Conservation (phyloP, 2,113 vertebrate genomes). For the Lagenorhynchus albirostris region DNA sequence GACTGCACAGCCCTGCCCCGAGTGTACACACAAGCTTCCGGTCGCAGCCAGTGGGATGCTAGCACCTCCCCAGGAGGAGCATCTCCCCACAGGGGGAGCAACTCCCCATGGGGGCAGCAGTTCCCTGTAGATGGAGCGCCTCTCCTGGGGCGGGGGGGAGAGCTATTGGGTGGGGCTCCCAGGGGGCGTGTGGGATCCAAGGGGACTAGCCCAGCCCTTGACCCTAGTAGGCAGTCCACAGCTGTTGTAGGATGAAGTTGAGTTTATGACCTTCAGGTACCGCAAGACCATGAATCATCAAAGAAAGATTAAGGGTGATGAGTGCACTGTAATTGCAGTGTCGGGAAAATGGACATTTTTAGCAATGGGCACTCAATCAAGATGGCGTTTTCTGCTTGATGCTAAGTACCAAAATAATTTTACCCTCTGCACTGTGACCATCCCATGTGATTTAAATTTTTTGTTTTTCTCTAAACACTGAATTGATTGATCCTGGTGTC, state of each 20-base stretch:
- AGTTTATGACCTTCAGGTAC: neutral
- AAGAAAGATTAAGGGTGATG: neutral
- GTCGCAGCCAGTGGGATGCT: neutral
- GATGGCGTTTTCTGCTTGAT: neutral
- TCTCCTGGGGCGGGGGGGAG: neutral
- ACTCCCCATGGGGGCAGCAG: neutral
- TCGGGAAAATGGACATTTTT: neutral
- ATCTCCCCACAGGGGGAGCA: neutral
- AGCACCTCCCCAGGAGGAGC: neutral
- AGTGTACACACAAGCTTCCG: fast-evolving
- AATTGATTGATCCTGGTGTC: neutral
- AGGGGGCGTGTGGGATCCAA: fast-evolving
- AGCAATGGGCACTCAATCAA: neutral
- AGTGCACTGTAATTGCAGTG: neutral
- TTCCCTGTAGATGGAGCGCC: neutral
- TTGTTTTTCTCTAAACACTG: neutral
- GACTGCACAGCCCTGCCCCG: fast-evolving
- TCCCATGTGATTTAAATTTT: neutral
- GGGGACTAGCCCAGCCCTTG: neutral
- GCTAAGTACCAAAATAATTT: neutral
- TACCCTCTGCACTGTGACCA: fast-evolving
- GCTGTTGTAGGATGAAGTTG: neutral
- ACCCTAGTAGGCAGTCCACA: neutral
- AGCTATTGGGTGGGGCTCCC: neutral
- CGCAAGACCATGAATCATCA: neutral